Conservation (phyloP, 1,140 invertebrate genomes). For the Drosophila cardini region DNA sequence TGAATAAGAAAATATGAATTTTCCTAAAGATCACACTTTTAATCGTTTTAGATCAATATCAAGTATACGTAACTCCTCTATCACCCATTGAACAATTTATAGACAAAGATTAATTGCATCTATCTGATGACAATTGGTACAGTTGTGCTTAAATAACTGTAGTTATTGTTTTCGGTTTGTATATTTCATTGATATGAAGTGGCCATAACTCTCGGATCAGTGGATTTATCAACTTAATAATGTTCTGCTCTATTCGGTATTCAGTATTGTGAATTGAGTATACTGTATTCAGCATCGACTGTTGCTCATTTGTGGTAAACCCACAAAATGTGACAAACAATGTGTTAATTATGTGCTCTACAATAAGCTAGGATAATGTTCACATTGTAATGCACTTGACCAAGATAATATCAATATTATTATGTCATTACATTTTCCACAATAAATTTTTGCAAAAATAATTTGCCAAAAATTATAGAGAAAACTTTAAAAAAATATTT, state of each 20-base stretch:
- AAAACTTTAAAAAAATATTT: background rate
- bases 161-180: background rate
- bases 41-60: no score
- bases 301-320: slow-evolving; percentile 28
- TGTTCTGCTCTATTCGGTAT: slow-evolving; percentile 10
- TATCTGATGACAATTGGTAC: slow-evolving; percentile 15
- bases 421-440: no score
- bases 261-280: background rate
- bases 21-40: no score
- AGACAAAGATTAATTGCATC: slow-evolving; percentile 1
- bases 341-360: slow-evolving; percentile 42
- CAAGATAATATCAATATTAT: background rate
- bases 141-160: slow-evolving; percentile 3
- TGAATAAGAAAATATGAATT: no score
- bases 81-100: no score
- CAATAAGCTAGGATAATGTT: background rate
- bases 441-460: background rate
- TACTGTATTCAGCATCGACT: background rate
- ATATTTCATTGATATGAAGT: background rate
- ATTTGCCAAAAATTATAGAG: background rate
- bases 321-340: slow-evolving; percentile 34
- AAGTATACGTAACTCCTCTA: no score
- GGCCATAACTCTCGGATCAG: slow-evolving; percentile 26
- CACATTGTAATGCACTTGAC: slow-evolving; percentile 4
- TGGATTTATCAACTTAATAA: slow-evolving; percentile 29